Base-by-base conservation (phyloP, 2,888 invertebrate species). In the Eulithis testata region DNA sequence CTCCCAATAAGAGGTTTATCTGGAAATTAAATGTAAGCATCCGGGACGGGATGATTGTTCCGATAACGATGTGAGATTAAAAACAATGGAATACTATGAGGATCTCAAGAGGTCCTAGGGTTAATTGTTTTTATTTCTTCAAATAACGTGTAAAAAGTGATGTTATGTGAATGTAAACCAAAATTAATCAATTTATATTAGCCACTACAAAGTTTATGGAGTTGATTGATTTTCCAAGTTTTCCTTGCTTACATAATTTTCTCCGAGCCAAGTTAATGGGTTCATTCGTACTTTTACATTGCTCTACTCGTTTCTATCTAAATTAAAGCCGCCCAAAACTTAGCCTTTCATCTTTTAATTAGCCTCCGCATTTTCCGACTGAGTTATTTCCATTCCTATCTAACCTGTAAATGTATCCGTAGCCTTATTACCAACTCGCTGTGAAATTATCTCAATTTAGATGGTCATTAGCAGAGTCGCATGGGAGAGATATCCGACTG, bases 361-460 rank as follows among this genome's bases (percentile, higher is more conserved):
- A 66, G 66, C 47, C 58, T 51, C 59, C 27, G 54, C 68, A 71
- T 73, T 73, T 66, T 73, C 72, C 65, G 64, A 65, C 63, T 68
- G 70, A 69, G 68, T 71, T 73, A 71, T 73, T 21, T 66, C 63
- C 70, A 69, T 72, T 72, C 66, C 64, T 72, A 72, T 72, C 70
- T 70, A 69, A 72, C 69, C 72, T 68, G 69, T 63, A 65, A 73
- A 72, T 69, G 72, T 73, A 70, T 70, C 64, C 66, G 68, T 45
- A 58, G 67, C 81, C 82, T 84, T 87, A 87, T 85, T 85, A 86
- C 84, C 85, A 83, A 85, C 82, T 88, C 84, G 79, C 77, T 85
- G 85, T 84, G 87, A 89, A 93, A 93, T 93, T 93, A 93, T 93
- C 92, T 93, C 93, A 92, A 92, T 93, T 93, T 92, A 91, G 90